A percentile compares a stretch with the other conserved stretches of the same genome.
Conservation (phyloP, 23 tunicate species). For the Halocynthia aurantium region DNA sequence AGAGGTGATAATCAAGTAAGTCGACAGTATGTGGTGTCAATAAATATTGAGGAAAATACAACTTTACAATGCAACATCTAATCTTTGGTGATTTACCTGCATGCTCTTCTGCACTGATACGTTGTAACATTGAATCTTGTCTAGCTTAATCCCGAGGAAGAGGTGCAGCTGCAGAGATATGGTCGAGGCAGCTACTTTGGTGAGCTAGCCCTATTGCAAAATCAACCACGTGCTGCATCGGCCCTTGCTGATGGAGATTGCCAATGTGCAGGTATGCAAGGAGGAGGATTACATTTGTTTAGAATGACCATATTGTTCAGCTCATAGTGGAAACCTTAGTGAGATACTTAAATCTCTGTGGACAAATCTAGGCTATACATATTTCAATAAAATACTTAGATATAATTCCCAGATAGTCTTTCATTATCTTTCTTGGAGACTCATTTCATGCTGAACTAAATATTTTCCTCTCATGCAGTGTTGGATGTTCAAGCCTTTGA, state of each 20-base stretch:
- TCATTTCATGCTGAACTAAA: too few relatives aligned
- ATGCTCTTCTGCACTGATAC: too few relatives aligned
- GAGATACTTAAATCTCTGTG: too few relatives aligned
- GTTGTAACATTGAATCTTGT: not conserved
- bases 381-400: too few relatives aligned
- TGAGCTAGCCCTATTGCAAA: constrained; percentile 88
- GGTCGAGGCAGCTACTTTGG: constrained; percentile 80
- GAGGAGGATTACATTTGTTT: too few relatives aligned
- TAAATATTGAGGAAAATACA: not conserved
- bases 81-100: too few relatives aligned
- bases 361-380: too few relatives aligned
- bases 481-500: constrained; percentile 96
- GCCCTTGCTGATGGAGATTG: constrained; percentile 73
- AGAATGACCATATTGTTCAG: too few relatives aligned
- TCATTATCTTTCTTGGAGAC: too few relatives aligned
- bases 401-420: too few relatives aligned
- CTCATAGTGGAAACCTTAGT: too few relatives aligned
- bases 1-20: constrained; percentile 74
- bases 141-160: constrained; percentile 42
- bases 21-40: not conserved
- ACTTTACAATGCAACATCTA: not conserved
- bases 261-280: constrained; percentile 74
- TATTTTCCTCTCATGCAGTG: constrained; percentile 33
- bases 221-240: constrained; percentile 89
- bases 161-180: constrained; percentile 61